Evolutionary conservation across 2,888 invertebrate genomes (phyloP).

Genomic region (Trimorus sp.): DNA sequence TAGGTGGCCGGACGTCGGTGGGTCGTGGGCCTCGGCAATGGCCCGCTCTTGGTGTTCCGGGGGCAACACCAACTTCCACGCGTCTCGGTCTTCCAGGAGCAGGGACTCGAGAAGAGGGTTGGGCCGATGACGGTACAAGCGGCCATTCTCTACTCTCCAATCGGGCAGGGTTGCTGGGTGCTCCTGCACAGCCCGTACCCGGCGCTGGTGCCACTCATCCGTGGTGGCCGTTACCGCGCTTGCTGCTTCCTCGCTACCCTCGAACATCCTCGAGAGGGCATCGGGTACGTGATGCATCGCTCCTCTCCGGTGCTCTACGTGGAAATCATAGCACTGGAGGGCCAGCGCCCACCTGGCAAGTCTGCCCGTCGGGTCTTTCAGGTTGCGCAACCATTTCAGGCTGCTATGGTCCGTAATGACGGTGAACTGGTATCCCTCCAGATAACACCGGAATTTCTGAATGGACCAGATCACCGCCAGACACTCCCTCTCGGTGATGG

Average conservation of each 20-base stretch:
- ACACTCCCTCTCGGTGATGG: neutral
- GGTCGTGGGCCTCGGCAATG: conserved; percentile 4
- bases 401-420: too few relatives aligned
- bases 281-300: too few relatives aligned
- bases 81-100: too few relatives aligned
- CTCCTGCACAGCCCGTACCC: neutral
- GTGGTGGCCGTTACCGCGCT: too few relatives aligned
- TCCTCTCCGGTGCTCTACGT: too few relatives aligned
- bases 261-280: too few relatives aligned
- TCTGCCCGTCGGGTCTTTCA: conserved; percentile 25
- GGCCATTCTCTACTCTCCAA: neutral
- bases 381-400: neutral
- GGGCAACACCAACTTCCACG: too few relatives aligned
- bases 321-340: conserved; percentile 55
- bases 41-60: neutral
- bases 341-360: conserved; percentile 59
- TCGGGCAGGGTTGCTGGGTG: neutral
- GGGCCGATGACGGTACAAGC: neutral
- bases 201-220: neutral
- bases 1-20: conserved; percentile 14
- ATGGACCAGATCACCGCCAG: too few relatives aligned
- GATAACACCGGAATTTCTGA: too few relatives aligned
- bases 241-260: too few relatives aligned
- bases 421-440: too few relatives aligned
- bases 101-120: too few relatives aligned